Evolutionary conservation across 2,888 invertebrate genomes (phyloP).

Genomic region (Drosophila austrosaltans): DNA sequence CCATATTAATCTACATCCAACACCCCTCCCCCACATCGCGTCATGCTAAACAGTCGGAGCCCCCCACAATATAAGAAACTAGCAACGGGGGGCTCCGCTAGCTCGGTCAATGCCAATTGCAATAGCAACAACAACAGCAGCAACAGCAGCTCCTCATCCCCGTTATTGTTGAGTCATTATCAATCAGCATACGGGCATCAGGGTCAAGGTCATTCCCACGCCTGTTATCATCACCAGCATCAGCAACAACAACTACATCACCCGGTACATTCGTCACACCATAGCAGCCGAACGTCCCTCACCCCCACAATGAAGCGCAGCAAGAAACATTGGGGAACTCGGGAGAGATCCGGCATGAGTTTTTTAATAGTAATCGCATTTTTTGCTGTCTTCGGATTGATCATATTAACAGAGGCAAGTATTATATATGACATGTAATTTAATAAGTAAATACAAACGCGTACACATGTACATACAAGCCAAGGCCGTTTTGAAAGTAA

Average conservation of each 20-base stretch:
- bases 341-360: slow-evolving; percentile 93
- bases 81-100: slow-evolving; percentile 81
- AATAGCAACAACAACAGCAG: neutral
- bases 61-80: slow-evolving; percentile 78
- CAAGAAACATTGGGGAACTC: slow-evolving; percentile 83
- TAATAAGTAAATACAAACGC: neutral
- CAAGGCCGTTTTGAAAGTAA: no score
- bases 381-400: slow-evolving; percentile 94
- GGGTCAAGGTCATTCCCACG: slow-evolving; percentile 55
- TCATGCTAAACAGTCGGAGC: slow-evolving; percentile 81
- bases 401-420: slow-evolving; percentile 92
- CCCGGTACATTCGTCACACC: slow-evolving; percentile 29
- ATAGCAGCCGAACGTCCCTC: slow-evolving; percentile 55
- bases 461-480: no score
- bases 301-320: slow-evolving; percentile 80
- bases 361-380: slow-evolving; percentile 96
- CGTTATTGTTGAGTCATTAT: slow-evolving; percentile 42
- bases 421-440: no score
- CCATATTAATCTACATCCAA: slow-evolving; percentile 37
- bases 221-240: slow-evolving; percentile 41
- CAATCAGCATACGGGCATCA: slow-evolving; percentile 51
- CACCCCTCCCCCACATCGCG: slow-evolving; percentile 47
- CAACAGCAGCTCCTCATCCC: slow-evolving; percentile 28
- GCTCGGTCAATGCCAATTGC: slow-evolving; percentile 38
- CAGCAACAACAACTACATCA: slow-evolving; percentile 32